A percentile compares a stretch with the other conserved stretches of the same genome.
phyloP scores from a whole-genome alignment of 1,140 invertebrate genomes.

The Lysiphlebus fabarum region DNA sequence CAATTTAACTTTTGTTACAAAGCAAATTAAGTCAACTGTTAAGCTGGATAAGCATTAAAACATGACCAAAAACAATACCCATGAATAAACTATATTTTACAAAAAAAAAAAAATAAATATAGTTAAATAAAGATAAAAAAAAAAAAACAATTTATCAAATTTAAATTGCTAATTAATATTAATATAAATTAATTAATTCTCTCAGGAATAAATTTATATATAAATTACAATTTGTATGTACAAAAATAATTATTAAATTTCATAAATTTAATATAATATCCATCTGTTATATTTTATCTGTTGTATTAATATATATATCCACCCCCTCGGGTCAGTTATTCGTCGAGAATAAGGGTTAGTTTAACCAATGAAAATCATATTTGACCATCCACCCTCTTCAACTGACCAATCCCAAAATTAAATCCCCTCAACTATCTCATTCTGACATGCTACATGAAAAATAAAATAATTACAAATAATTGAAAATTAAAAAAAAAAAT shows the following conservation, averaged over 20 bases:
- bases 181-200: too few relatives aligned
- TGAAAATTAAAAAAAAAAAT: too few relatives aligned
- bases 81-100: conserved; percentile 31
- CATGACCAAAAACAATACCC: conserved; percentile 50
- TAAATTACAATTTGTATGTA: too few relatives aligned
- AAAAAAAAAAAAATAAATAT: too few relatives aligned
- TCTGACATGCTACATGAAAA: not conserved
- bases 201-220: too few relatives aligned
- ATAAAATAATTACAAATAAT: too few relatives aligned
- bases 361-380: conserved; percentile 46
- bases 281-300: conserved; percentile 5
- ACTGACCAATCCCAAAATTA: conserved; percentile 52
- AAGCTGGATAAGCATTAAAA: conserved; percentile 52
- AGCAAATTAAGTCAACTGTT: conserved; percentile 53
- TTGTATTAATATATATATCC: conserved; percentile 18
- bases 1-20: conserved; percentile 47
- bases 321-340: conserved; percentile 46
- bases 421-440: conserved; percentile 31
- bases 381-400: conserved; percentile 43
- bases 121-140: too few relatives aligned
- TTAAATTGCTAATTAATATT: too few relatives aligned
- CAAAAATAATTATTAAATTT: too few relatives aligned
- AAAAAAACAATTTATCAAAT: too few relatives aligned
- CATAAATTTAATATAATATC: not conserved
- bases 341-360: conserved; percentile 37